Evolutionary conservation across 2,888 invertebrate species (phyloP).

Genomic region (Drosophila austrosaltans): DNA sequence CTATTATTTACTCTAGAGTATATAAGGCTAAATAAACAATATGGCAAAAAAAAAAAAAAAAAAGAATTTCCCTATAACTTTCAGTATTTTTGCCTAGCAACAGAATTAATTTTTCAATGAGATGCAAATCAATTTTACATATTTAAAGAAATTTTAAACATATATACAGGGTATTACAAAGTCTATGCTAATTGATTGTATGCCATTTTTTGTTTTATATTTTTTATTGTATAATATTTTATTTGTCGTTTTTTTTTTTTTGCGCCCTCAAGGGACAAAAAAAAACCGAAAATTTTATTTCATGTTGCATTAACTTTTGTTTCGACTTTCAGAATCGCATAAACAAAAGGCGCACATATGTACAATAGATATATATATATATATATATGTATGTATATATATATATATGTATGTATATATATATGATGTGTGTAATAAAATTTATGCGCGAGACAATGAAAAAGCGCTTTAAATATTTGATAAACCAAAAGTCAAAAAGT

Average conservation of each 20-base stretch:
- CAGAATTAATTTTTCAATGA: not conserved
- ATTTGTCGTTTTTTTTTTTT: slow-evolving; percentile 33
- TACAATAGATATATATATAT: not conserved
- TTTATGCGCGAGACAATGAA: slow-evolving; percentile 73
- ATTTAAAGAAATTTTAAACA: too few species aligned
- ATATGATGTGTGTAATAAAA: slow-evolving; percentile 62
- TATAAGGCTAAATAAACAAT: slow-evolving; percentile 5
- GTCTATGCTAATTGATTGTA: not conserved
- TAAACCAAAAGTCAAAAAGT: slow-evolving; percentile 57
- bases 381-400: not conserved
- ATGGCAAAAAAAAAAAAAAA: not conserved
- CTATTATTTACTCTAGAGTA: slow-evolving; percentile 25
- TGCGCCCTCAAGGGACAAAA: slow-evolving; percentile 51
- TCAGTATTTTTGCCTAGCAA: too few species aligned
- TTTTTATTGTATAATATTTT: slow-evolving; percentile 66
- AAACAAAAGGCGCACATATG: slow-evolving; percentile 68
- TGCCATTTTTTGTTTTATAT: slow-evolving; percentile 41
- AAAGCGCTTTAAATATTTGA: slow-evolving; percentile 70
- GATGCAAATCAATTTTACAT: not conserved
- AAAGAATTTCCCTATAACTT: not conserved
- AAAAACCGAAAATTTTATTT: slow-evolving; percentile 64
- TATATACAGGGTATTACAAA: not conserved
- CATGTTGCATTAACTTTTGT: slow-evolving; percentile 73
- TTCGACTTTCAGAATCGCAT: slow-evolving; percentile 52
- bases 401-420: not conserved